A percentile compares a stretch with the other conserved stretches of the same genome.
Conservation (phyloP, 2,888 invertebrate species). For the Epicampocera succincta region DNA sequence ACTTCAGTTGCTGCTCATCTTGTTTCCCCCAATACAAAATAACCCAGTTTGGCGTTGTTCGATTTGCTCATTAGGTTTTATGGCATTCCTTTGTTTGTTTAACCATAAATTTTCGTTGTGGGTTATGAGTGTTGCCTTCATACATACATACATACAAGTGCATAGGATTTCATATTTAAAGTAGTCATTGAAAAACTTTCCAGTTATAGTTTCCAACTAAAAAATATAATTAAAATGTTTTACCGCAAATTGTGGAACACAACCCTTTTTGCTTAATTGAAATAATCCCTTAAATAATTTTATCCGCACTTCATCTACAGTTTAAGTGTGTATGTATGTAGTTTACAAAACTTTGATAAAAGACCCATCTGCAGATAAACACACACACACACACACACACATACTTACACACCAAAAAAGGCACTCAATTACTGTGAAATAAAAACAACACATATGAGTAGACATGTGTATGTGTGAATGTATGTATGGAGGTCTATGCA, state of each 20-base stretch:
- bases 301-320: conserved; percentile 63
- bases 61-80: not conserved
- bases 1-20: too few relatives aligned
- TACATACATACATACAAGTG: not conserved
- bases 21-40: too few relatives aligned
- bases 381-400: not conserved
- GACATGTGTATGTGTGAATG: too few relatives aligned
- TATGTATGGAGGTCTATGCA: too few relatives aligned
- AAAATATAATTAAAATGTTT: conserved; percentile 61
- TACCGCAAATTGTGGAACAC: conserved; percentile 39
- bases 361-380: too few relatives aligned
- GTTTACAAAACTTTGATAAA: conserved; percentile 53
- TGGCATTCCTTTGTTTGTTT: too few relatives aligned
- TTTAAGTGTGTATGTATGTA: too few relatives aligned
- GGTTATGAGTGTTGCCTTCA: not conserved
- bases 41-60: too few relatives aligned
- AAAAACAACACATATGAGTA: conserved; percentile 35
- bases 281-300: conserved; percentile 60
- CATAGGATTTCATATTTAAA: not conserved
- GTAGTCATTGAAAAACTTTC: not conserved
- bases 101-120: too few relatives aligned
- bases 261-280: conserved; percentile 63
- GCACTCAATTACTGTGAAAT: conserved; percentile 26
- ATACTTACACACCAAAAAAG: conserved; percentile 7
- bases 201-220: conserved; percentile 1